Evolutionary conservation across 2,797 vertebrate genomes (phyloP), one percentile per base, ranked within the genome.

Genomic region (Falco concolor): DNA sequence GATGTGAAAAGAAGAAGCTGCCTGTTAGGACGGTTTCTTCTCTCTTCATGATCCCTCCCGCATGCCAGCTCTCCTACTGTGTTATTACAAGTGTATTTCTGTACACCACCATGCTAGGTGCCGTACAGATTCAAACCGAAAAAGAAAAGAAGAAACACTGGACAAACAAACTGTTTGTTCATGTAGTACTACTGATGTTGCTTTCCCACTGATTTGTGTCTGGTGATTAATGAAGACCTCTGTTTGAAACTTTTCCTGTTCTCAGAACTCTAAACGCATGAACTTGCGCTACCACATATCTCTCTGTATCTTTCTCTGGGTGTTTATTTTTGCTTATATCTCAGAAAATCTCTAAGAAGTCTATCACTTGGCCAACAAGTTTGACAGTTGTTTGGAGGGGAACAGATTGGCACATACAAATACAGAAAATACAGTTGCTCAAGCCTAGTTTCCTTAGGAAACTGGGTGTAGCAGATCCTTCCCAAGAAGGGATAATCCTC

Each of bases 221-320:
- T 96, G 25, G 20, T 96, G 93, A 95, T 94, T 96, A 93, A 97
- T 96, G 93, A 96, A 96, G 86, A 94, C 75, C 88, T 89, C 92
- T 10, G 50, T 92, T 96, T 95, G 95, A 95, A 96, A 92, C 88
- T 90, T 93, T 96, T 96, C 95, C 88, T 93, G 88, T 96, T 96
- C 96, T 97, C 94, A 96, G 88, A 86, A 95, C 68, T 93, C 81
- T 84, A 87, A 93, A 84, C 86, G 84, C 16, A 56, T 77, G 60
- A 90, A 92, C 81, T 96, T 94, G 44, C 59, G 74, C 52, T 93
- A 64, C 56, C 45, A 77, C 0, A 1, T 82, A 67, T 89, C 36
- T 80, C 72, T 76, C 56, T 49, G 47, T 69, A 47, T 68, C 47
- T 81, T 63, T 84, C 70, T 65, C 72, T 64, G 30, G 16, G 44